Percentiles rank a stretch among this genome's conserved stretches.
Evolutionary conservation across 2,888 invertebrate genomes (phyloP).

Genomic region (Pyrrhosoma nymphula): DNA sequence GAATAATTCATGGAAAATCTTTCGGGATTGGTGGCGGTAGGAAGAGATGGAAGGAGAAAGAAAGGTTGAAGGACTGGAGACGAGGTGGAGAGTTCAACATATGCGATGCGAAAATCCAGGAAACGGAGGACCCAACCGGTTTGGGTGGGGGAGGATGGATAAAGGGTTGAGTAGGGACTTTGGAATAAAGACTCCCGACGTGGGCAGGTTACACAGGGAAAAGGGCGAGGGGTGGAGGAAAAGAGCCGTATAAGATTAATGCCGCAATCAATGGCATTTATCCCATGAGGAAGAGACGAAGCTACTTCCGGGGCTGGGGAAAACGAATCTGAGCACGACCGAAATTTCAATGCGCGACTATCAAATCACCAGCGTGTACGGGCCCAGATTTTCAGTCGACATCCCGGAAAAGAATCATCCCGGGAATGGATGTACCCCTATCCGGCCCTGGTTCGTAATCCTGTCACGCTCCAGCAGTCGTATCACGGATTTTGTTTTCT

Average conservation of each 20-base stretch:
- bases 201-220: neutral
- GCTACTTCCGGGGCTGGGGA: neutral
- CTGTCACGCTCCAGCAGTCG: neutral
- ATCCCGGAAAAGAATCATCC: neutral
- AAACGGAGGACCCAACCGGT: neutral
- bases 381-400: neutral
- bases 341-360: constrained; percentile 22
- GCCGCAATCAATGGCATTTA: constrained; percentile 46
- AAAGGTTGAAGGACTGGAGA: neutral
- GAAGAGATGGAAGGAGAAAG: too few relatives aligned
- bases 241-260: constrained; percentile 48
- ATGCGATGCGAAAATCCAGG: constrained; percentile 51
- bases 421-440: neutral
- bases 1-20: too few relatives aligned
- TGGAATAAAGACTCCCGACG: neutral
- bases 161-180: neutral
- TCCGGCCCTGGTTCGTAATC: neutral
- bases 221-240: neutral
- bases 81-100: constrained; percentile 20
- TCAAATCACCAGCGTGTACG: neutral
- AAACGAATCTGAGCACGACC: constrained; percentile 11
- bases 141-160: neutral
- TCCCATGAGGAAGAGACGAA: neutral
- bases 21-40: too few relatives aligned
- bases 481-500: neutral